phyloP scores from a whole-genome alignment of 1,140 invertebrate genomes.

The Trialeurodes vaporariorum region DNA sequence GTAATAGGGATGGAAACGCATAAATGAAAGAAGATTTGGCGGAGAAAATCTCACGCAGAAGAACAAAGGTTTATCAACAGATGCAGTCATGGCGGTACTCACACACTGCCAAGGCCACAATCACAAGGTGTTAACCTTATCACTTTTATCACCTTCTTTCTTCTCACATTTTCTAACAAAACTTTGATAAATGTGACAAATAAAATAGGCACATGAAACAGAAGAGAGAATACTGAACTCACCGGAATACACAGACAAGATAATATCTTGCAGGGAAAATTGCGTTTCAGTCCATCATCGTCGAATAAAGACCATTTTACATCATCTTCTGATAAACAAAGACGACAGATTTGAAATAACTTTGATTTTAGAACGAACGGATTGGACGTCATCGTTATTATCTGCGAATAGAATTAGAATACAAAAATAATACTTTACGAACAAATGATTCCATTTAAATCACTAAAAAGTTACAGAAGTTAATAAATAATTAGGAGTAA shows the following conservation, averaged over 20 bases:
- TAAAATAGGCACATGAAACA: neutral
- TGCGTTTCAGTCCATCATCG: neutral
- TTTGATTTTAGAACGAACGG: neutral
- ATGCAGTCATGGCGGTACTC: neutral
- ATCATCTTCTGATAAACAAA: neutral
- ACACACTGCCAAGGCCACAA: neutral
- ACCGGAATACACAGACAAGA: neutral
- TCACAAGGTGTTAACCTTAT: neutral
- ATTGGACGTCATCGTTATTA: neutral
- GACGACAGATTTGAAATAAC: neutral
- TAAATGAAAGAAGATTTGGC: too few relatives aligned
- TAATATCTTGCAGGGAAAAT: neutral
- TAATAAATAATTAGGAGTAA: neutral
- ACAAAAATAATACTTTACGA: neutral
- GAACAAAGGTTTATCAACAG: neutral
- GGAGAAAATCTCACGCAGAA: too few relatives aligned
- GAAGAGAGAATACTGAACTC: neutral
- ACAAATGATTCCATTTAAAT: neutral
- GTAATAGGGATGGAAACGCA: too few relatives aligned
- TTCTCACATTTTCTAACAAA: too few relatives aligned
- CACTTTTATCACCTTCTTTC: neutral
- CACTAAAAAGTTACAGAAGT: neutral
- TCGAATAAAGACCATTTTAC: neutral
- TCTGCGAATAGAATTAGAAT: neutral
- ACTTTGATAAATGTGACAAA: too few relatives aligned